These are phyloP conservation scores for Brachionus manjavacas DNA, from an alignment of 1,140 invertebrate species.

Conservation along the genomic window DNA sequence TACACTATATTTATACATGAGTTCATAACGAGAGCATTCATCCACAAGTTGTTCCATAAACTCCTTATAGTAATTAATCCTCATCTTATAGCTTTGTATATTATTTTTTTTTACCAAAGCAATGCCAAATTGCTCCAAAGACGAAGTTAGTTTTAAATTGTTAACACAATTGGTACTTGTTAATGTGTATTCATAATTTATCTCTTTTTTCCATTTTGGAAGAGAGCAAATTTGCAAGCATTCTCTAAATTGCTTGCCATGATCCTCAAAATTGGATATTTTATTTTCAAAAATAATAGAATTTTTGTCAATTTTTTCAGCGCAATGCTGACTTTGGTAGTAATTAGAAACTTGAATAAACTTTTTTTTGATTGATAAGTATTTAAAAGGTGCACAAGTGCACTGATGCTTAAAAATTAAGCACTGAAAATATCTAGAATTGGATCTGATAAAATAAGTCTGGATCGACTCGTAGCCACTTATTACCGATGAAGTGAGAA, in stretches of 20 bases:
- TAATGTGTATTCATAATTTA: not conserved
- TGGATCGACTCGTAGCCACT: not conserved
- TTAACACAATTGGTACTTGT: not conserved
- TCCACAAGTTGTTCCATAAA: not conserved
- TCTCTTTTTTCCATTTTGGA: conserved; percentile 11
- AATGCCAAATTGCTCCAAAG: conserved; percentile 26
- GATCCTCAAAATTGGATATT: not conserved
- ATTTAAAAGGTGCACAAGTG: conserved; percentile 14
- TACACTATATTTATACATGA: conserved; percentile 1
- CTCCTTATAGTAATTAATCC: conserved; percentile 8
- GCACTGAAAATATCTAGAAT: conserved; percentile 5
- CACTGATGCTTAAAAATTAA: not conserved
- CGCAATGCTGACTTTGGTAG: not conserved
- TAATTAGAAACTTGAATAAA: not conserved
- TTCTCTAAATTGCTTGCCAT: not conserved
- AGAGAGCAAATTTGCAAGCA: conserved; percentile 3
- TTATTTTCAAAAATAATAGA: not conserved
- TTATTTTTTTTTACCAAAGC: not conserved
- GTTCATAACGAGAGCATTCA: not conserved
- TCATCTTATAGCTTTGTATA: not conserved
- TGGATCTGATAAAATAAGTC: conserved; percentile 6
- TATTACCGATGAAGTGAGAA: not conserved
- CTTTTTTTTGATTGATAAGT: not conserved
- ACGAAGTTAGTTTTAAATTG: not conserved
- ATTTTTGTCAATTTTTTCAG: not conserved